Percentiles rank a stretch among this genome's conserved stretches.
phyloP scores from a whole-genome alignment of 2,888 invertebrate species.

The Caenorhabditis sulstoni region DNA sequence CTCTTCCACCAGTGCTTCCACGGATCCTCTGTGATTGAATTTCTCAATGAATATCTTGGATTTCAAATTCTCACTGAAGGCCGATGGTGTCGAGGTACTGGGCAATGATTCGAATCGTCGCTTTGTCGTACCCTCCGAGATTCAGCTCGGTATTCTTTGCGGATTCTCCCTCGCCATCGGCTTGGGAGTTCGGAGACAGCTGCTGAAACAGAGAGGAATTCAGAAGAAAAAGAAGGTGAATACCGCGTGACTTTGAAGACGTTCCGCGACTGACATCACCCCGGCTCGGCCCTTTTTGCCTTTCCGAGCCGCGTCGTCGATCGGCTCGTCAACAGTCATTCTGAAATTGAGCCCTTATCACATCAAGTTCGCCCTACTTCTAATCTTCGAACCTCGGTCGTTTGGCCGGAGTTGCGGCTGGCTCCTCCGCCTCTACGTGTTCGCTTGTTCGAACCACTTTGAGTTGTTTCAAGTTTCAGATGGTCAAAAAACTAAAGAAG shows the following conservation, averaged over 20 bases:
- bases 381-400: constrained; percentile 27
- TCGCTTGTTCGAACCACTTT: constrained; percentile 48
- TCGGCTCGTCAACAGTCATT: constrained; percentile 42
- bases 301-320: constrained; percentile 18
- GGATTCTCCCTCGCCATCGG: constrained; percentile 7
- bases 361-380: background rate
- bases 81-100: constrained; percentile 75
- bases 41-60: background rate
- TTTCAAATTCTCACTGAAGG: constrained; percentile 65
- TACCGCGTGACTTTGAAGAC: constrained; percentile 36
- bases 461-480: constrained; percentile 11
- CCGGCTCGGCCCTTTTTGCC: constrained; percentile 22
- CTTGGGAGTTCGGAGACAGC: constrained; percentile 26
- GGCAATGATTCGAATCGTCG: constrained; percentile 73
- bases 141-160: background rate
- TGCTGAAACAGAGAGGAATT: constrained; percentile 4
- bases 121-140: constrained; percentile 39
- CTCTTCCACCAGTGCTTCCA: constrained; percentile 75
- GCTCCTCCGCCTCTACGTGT: constrained; percentile 45
- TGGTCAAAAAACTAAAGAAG: constrained; percentile 1
- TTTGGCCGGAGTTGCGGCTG: constrained; percentile 45
- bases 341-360: constrained; percentile 7
- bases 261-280: constrained; percentile 37
- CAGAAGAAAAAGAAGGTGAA: background rate
- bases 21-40: constrained; percentile 69